Evolutionary conservation across 2,113 vertebrate species (phyloP).

Genomic region (Emydura subglobosa): DNA sequence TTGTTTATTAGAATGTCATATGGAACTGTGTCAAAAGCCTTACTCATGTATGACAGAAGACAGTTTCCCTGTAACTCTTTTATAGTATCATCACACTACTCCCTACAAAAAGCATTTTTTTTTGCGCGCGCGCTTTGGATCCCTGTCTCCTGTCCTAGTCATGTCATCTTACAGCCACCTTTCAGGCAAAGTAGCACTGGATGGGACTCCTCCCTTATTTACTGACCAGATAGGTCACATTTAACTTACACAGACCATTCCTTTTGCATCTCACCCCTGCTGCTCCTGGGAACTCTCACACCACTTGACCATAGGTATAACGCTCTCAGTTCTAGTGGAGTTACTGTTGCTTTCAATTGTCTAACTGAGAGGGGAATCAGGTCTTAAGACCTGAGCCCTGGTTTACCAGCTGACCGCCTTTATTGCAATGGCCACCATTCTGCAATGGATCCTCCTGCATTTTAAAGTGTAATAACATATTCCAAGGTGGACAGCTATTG

Average conservation of each 20-base stretch:
- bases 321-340: not conserved
- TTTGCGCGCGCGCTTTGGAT: not conserved
- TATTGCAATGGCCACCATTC: not conserved
- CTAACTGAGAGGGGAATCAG: fast-evolving
- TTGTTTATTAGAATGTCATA: not conserved
- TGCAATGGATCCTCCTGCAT: fast-evolving
- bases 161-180: not conserved
- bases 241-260: not conserved
- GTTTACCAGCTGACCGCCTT: not conserved
- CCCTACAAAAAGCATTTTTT: not conserved
- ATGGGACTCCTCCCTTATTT: not conserved
- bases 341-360: not conserved
- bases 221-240: not conserved
- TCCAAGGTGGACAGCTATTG: not conserved
- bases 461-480: not conserved
- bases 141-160: not conserved
- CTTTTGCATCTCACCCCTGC: not conserved
- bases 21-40: not conserved
- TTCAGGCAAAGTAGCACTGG: not conserved
- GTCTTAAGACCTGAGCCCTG: not conserved
- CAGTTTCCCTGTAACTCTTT: not conserved
- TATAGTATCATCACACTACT: not conserved
- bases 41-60: not conserved
- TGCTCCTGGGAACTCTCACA: not conserved
- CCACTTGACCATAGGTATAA: fast-evolving